phyloP scores from a whole-genome alignment of 2,797 vertebrate species.

The Poecile montanus region DNA sequence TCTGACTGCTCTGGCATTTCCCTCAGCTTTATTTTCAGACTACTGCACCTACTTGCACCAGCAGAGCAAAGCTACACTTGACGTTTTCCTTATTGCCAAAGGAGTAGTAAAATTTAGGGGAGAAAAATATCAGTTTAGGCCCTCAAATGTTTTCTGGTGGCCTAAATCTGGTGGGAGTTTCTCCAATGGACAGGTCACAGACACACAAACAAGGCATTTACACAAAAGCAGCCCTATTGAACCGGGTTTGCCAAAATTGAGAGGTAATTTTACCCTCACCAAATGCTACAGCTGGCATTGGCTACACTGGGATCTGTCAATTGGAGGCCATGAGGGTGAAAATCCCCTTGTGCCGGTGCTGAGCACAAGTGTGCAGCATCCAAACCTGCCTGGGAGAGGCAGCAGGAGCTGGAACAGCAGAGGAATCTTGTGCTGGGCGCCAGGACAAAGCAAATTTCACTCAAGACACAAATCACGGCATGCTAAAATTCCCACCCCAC shows the following conservation, averaged over 20 bases:
- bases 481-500: not conserved
- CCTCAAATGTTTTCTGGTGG: not conserved
- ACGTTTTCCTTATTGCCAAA: not conserved
- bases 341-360: not conserved
- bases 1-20: not conserved
- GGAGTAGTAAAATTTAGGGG: not conserved
- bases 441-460: slow-evolving; percentile 19
- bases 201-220: not conserved
- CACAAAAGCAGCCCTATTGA: not conserved
- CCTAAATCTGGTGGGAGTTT: not conserved
- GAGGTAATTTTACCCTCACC: not conserved
- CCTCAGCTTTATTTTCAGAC: not conserved
- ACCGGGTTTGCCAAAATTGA: not conserved
- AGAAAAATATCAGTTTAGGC: not conserved
- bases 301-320: not conserved
- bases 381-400: not conserved
- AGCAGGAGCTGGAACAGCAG: not conserved
- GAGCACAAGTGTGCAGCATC: not conserved
- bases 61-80: not conserved
- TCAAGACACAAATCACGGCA: accelerated
- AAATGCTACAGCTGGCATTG: not conserved
- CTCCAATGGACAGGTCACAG: not conserved
- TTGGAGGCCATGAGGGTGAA: not conserved
- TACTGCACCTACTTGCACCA: not conserved
- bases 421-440: not conserved